Base-by-base conservation (phyloP, 1,140 invertebrate species). In the Ceratina japonica region DNA sequence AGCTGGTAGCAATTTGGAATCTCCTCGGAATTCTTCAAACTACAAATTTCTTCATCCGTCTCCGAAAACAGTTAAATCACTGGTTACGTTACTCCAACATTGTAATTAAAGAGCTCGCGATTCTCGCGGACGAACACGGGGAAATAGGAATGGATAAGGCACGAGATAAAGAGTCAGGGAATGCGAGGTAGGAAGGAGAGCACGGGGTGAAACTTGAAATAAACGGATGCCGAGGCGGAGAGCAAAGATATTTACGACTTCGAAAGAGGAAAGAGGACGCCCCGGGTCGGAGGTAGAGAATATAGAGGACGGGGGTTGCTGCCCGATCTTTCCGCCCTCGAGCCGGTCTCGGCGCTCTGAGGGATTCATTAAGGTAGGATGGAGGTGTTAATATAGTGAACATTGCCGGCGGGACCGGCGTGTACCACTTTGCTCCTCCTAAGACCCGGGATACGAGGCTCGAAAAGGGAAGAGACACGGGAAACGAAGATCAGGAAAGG, bases 371-470 rank as follows among this genome's bases (percentile, higher is more conserved):
- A 90, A 90, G 88, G 75, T 86, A 84, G 84, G 87, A 89, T 89
- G 89, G 84, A 89, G 88, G 89, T 89, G 89, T 90, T 90, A 90
- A 90, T 90, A 90, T 88, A 87, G 84, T 86, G 89, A 89, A 90
- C 82, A 90, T 88, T 90, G 85, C 85, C 84, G 73, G 69, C 68
- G 87, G 84, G 82, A 87, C 75, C 87, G 73, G 37, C 63, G 65
- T 65, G 76, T 80, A 81, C 70, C 81, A 88, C 87, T 88, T 85
- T 88, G 81, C 76, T 82, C 75, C 81, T 82, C 79, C 78, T 83
- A 87, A 88, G 80, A 78, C 72, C 37, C 37, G 80, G 79, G 82
- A 88, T 82, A 86, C 81, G 73, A 85, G 76, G 75, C 69, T 61
- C 71, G 22, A 44, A 44, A 44, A 44, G 37, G 37, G 37, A 44